Evolutionary conservation across 1,140 invertebrate genomes (phyloP).

Genomic region (Eueides isabella): DNA sequence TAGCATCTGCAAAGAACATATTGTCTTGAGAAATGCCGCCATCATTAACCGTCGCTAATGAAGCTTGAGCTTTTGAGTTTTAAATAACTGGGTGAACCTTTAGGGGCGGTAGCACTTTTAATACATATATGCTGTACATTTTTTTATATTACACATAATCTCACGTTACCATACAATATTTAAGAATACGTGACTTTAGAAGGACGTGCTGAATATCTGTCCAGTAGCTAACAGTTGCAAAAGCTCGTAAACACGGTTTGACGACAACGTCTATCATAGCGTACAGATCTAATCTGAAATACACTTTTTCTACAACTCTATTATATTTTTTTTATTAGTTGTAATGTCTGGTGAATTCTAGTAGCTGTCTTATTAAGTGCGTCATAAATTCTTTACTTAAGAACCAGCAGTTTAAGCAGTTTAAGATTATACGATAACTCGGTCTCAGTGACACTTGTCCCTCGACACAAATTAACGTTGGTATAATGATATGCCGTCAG

Average conservation of each 20-base stretch:
- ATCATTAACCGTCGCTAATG: conserved; percentile 82
- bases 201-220: conserved; percentile 43
- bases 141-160: conserved; percentile 71
- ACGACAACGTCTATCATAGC: conserved; percentile 39
- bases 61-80: conserved; percentile 79
- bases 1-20: conserved; percentile 57
- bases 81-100: conserved; percentile 73
- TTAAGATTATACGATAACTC: conserved; percentile 67
- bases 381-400: conserved; percentile 69
- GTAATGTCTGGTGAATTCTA: conserved; percentile 60
- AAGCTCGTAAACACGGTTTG: conserved; percentile 37
- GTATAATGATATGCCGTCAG: conserved; percentile 72
- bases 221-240: conserved; percentile 26
- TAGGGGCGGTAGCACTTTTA: conserved; percentile 57
- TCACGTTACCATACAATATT: conserved; percentile 70
- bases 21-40: conserved; percentile 69
- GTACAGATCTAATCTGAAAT: conserved; percentile 49
- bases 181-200: conserved; percentile 61
- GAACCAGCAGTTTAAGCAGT: conserved; percentile 58
- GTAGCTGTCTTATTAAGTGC: conserved; percentile 70
- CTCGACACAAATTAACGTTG: conserved; percentile 73
- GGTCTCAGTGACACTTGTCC: conserved; percentile 59
- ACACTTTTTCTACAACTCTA: conserved; percentile 40
- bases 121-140: conserved; percentile 53
- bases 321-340: conserved; percentile 51